These are phyloP conservation scores for Brachypteracias leptosomus DNA, from an alignment of 2,113 vertebrate species.

Conservation along the genomic window DNA sequence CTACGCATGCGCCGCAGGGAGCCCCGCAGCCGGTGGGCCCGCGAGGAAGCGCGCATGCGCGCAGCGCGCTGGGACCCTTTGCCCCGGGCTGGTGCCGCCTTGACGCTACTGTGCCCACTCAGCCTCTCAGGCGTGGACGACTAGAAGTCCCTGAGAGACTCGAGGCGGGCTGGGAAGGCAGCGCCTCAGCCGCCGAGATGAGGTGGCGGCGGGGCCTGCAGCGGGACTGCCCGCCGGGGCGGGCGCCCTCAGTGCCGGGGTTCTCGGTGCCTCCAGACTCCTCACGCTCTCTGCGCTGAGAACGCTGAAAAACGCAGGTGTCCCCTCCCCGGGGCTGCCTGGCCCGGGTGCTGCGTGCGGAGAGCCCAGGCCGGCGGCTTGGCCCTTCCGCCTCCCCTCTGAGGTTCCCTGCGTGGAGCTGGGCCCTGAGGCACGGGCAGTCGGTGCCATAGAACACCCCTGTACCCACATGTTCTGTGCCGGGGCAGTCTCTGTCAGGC, in stretches of 20 bases:
- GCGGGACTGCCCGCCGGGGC: not conserved
- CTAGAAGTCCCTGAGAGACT: rapidly evolving
- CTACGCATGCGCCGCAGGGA: not conserved
- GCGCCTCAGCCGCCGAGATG: not conserved
- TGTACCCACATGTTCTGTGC: not conserved
- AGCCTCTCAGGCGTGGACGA: too few relatives aligned
- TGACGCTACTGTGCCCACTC: too few relatives aligned
- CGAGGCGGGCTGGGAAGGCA: too few relatives aligned
- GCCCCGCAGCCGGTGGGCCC: not conserved
- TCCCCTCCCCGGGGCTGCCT: not conserved
- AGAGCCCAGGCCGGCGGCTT: too few relatives aligned
- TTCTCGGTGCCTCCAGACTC: not conserved
- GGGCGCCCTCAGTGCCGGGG: not conserved
- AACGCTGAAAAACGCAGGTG: not conserved
- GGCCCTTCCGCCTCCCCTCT: not conserved
- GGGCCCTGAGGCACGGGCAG: not conserved
- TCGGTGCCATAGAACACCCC: rapidly evolving
- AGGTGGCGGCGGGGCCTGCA: too few relatives aligned
- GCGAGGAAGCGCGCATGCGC: conserved; percentile 9
- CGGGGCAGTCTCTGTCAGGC: not conserved
- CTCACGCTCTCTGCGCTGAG: too few relatives aligned
- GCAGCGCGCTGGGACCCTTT: too few relatives aligned
- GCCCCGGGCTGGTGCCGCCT: too few relatives aligned
- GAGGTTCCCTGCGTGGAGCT: rapidly evolving
- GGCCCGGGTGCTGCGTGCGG: not conserved